Evolutionary conservation across 2,113 vertebrate genomes (phyloP).

Genomic region (Irena cyanogastra): DNA sequence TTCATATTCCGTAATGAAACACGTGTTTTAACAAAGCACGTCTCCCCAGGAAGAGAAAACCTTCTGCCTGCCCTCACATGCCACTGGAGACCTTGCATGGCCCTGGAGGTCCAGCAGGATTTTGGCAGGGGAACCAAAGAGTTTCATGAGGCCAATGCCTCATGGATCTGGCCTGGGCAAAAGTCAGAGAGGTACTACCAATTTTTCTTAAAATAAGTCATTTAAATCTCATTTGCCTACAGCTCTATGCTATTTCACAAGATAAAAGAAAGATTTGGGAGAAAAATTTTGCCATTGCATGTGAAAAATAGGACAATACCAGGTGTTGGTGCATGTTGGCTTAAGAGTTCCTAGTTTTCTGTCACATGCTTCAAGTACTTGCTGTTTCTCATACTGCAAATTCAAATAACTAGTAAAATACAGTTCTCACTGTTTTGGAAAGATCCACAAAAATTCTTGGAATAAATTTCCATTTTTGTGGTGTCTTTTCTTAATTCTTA

Average conservation of each 20-base stretch:
- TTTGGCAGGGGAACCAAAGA: background rate
- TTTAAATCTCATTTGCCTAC: background rate
- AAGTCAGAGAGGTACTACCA: background rate
- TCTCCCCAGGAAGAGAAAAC: background rate
- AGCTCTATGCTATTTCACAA: background rate
- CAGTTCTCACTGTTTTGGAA: background rate
- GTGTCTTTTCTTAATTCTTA: background rate
- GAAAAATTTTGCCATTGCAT: background rate
- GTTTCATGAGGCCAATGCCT: background rate
- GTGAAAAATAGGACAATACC: background rate
- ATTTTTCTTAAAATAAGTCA: background rate
- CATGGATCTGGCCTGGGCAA: background rate
- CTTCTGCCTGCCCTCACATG: background rate
- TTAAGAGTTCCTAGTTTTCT: background rate
- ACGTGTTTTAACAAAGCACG: background rate
- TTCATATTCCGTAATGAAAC: background rate
- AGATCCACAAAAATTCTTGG: background rate
- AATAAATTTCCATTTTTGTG: background rate
- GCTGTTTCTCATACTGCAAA: background rate
- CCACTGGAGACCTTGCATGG: background rate
- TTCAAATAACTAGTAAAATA: background rate
- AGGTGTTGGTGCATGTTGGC: background rate
- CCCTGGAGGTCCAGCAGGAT: background rate
- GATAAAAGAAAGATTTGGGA: background rate
- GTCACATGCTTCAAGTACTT: background rate